Conservation (phyloP, 1,140 invertebrate species). For the Orius insidiosus region DNA sequence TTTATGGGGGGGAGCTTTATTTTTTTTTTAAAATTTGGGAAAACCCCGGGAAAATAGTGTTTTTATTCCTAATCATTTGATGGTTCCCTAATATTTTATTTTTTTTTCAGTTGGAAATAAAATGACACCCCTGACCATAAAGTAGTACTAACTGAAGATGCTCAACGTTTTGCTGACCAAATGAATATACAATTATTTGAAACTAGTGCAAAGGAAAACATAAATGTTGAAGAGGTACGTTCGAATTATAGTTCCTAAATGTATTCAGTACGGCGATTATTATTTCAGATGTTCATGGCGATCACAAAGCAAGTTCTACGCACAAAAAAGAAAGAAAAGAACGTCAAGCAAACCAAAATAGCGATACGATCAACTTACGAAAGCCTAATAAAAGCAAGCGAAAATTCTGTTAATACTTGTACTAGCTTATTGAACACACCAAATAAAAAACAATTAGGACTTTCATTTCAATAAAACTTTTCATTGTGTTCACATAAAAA, state of each 20-base stretch:
- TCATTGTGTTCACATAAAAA: no score
- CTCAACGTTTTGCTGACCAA: constrained; percentile 87
- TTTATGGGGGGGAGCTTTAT: no score
- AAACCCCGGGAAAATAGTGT: no score
- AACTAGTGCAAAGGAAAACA: constrained; percentile 97
- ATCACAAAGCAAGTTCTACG: constrained; percentile 51
- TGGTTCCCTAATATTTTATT: no score
- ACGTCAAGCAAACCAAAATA: constrained; percentile 33
- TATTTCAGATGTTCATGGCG: constrained; percentile 55
- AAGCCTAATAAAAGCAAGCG: constrained; percentile 21
- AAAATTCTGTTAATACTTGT: constrained; percentile 24
- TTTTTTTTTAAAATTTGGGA: no score
- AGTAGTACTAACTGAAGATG: constrained; percentile 93
- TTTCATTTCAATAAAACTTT: no score
- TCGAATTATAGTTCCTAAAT: no score
- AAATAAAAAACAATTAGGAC: no score
- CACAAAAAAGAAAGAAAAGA: constrained; percentile 47
- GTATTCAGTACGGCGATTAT: no score
- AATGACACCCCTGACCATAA: constrained; percentile 93
- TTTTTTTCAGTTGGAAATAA: constrained; percentile 81
- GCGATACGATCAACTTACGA: constrained; percentile 21
- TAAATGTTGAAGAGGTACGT: constrained; percentile 92
- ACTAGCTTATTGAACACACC: no score
- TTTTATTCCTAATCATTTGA: no score
- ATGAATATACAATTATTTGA: constrained; percentile 96